Evolutionary conservation across 2,113 vertebrate genomes (phyloP).

Genomic region (Gambusia affinis): DNA sequence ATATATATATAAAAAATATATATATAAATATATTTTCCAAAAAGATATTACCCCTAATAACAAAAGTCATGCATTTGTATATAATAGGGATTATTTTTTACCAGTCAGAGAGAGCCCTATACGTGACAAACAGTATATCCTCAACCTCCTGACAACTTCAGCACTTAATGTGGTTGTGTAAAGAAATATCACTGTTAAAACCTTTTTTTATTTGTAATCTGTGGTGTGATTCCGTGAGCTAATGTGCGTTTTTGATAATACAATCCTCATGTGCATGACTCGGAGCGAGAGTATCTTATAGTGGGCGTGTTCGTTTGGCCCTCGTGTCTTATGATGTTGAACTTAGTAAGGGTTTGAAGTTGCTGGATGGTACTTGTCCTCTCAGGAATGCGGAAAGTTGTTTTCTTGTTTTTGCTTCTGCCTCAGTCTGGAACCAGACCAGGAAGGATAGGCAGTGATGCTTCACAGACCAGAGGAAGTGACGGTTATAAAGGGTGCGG

Average conservation of each 20-base stretch:
- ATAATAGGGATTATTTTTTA: conserved; percentile 79
- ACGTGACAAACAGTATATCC: conserved; percentile 73
- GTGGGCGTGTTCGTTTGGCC: conserved; percentile 36
- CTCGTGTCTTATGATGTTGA: conserved; percentile 71
- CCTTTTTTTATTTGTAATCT: conserved; percentile 66
- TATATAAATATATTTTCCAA: conserved; percentile 71
- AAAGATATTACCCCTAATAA: conserved; percentile 67
- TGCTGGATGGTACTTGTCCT: conserved; percentile 76
- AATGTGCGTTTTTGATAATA: conserved; percentile 60
- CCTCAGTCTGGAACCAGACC: conserved; percentile 74
- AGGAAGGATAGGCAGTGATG: conserved; percentile 60
- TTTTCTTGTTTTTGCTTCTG: conserved; percentile 59
- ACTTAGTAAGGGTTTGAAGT: conserved; percentile 75
- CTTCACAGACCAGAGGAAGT: conserved; percentile 49
- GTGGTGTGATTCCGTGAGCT: conserved; percentile 67
- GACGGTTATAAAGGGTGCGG: conserved; percentile 17
- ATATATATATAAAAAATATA: conserved; percentile 19
- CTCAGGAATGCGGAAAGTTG: conserved; percentile 76
- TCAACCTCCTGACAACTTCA: conserved; percentile 70
- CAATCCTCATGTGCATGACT: conserved; percentile 58
- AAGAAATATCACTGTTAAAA: conserved; percentile 77
- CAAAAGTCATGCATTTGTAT: conserved; percentile 62
- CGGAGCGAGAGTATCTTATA: conserved; percentile 12
- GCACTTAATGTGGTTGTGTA: conserved; percentile 80
- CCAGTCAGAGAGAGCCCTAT: conserved; percentile 76